Evolutionary conservation across 2,797 vertebrate species (phyloP).

Genomic region (Lindbergichthys nudifrons): DNA sequence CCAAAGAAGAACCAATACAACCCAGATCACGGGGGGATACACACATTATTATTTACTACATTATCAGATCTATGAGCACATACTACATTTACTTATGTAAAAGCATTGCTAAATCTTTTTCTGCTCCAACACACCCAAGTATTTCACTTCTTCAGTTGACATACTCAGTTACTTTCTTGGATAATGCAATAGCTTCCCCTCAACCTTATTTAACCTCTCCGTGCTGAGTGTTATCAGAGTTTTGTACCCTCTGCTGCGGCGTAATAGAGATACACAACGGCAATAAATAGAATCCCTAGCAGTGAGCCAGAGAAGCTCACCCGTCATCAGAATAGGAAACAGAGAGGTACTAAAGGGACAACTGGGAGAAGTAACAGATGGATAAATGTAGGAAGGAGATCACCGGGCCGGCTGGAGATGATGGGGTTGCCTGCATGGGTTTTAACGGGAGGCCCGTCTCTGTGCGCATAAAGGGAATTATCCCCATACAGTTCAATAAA

Average conservation of each 20-base stretch:
- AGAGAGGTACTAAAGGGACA: conserved; percentile 27
- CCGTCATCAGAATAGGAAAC: conserved; percentile 38
- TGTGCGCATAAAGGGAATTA: conserved; percentile 49
- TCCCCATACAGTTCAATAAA: conserved; percentile 59
- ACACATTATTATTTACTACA: no score
- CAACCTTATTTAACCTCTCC: conserved; percentile 19
- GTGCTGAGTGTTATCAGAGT: conserved; percentile 26
- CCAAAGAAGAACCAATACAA: no score
- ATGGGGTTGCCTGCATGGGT: conserved; percentile 38
- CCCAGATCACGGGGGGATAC: no score
- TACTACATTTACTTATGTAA: background rate
- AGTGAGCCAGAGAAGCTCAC: conserved; percentile 42
- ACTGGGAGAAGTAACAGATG: conserved; percentile 37
- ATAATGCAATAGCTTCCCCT: conserved; percentile 10
- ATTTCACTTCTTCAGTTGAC: conserved; percentile 2
- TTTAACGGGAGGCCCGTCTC: conserved; percentile 42
- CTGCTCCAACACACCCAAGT: conserved; percentile 8
- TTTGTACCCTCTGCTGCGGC: conserved; percentile 37
- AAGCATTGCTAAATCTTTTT: conserved; percentile 4
- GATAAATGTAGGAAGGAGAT: conserved; percentile 39
- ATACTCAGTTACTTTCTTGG: conserved; percentile 1
- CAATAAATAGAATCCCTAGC: conserved; percentile 53
- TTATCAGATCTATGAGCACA: no score
- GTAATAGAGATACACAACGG: conserved; percentile 48
- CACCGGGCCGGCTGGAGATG: conserved; percentile 27